Percentiles rank a stretch among this genome's conserved stretches.
Conservation (phyloP, 2,797 vertebrate genomes). For the Macropus fuliginosus region DNA sequence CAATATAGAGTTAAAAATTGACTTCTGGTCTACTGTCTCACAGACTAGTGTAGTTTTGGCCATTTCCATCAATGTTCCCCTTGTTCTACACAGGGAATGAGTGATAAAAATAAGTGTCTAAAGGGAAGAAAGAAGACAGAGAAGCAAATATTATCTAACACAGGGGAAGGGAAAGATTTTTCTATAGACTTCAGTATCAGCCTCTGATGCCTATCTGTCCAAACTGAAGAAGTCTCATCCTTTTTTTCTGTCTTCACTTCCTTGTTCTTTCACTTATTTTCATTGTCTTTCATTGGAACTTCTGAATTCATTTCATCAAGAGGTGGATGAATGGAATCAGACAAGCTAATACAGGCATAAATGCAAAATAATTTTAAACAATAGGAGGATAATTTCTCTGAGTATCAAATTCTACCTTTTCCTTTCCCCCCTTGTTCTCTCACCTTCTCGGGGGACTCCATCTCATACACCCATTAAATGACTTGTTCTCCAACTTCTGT, state of each 20-base stretch:
- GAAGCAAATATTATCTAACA: not conserved
- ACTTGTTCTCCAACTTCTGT: not conserved
- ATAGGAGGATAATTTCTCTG: not conserved
- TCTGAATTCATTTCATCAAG: not conserved
- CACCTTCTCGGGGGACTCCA: constrained; percentile 20
- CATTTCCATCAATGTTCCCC: not conserved
- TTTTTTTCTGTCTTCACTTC: not conserved
- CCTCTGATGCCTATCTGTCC: not conserved
- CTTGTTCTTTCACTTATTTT: not conserved
- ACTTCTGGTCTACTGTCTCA: not conserved
- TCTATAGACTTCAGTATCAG: not conserved
- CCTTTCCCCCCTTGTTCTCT: constrained; percentile 16
- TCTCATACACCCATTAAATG: not conserved
- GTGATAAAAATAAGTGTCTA: not conserved
- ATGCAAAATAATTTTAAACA: not conserved
- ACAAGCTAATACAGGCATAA: not conserved
- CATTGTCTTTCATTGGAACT: not conserved
- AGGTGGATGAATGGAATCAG: not conserved
- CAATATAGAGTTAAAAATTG: not conserved
- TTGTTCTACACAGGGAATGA: not conserved
- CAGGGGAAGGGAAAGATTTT: not conserved
- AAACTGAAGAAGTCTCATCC: not conserved
- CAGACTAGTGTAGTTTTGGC: not conserved
- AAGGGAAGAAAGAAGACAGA: not conserved
- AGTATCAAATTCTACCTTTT: not conserved